A percentile compares a stretch with the other conserved stretches of the same genome.
Evolutionary conservation across 2,113 vertebrate species (phyloP).

Genomic region (Oxyruncus cristatus): DNA sequence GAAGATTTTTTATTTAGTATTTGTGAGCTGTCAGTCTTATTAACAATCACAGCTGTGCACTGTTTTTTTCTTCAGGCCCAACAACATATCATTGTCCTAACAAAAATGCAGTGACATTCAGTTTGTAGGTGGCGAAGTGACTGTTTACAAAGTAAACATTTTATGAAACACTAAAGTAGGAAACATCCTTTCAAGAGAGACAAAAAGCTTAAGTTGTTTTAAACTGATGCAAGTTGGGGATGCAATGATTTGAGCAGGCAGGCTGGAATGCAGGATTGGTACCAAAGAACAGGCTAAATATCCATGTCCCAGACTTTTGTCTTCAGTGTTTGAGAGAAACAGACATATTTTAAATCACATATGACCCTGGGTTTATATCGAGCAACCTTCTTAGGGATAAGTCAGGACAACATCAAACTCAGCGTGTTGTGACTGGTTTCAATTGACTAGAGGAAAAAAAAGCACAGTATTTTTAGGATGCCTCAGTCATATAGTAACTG

Average conservation of each 20-base stretch:
- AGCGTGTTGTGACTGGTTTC: not conserved
- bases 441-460: not conserved
- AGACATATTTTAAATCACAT: not conserved
- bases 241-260: not conserved
- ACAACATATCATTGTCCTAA: not conserved
- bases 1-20: not conserved
- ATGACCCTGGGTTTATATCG: not conserved
- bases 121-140: not conserved
- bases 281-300: not conserved
- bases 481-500: not conserved
- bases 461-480: not conserved
- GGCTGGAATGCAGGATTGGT: not conserved
- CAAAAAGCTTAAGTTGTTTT: not conserved
- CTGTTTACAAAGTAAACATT: not conserved
- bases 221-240: not conserved
- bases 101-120: not conserved
- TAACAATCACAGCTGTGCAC: accelerated
- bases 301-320: not conserved
- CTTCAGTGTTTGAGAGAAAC: not conserved
- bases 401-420: not conserved
- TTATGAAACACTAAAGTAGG: not conserved
- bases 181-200: not conserved
- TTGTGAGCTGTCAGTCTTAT: not conserved
- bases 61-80: not conserved
- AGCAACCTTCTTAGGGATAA: not conserved